Base-by-base conservation (phyloP, 2,888 invertebrate species). In the Serrognathus titanus region DNA sequence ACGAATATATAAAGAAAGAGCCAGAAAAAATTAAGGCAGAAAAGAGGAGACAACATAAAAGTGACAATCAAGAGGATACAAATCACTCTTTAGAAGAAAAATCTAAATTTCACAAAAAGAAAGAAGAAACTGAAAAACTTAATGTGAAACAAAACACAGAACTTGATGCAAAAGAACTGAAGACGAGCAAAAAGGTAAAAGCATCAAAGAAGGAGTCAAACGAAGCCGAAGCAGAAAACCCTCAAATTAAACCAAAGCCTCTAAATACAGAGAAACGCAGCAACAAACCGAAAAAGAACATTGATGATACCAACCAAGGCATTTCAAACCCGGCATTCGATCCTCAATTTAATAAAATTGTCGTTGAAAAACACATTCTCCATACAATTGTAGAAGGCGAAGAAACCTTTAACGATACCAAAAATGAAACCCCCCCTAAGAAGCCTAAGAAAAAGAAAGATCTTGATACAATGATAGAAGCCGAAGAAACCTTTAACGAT, bases 321-420 rank as follows among this genome's bases (percentile, higher is more conserved):
- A 58, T 64, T 36, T 59, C 62, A 3, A 75, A 75, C 65, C 73
- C 72, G n/a, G 72, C 67, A 4, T 75, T 74, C 63, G 69, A 73
- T 56, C 71, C 74, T 2, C 43, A 71, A 38, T 57, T 51, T 39
- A 60, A 47, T 3, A 31, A 31, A 4, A 31, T 31, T 3, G 7
- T 31, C 24, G 24, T 72, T 12, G 57, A 68, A 51, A 71, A 66
- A 56, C 71, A 71, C 46, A 16, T 60, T 38, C 61, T 74, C 38
- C 64, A 70, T 35, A 63, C 70, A 3, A 73, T 74, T 38, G 63
- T 66, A 57, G 72, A 74, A 62, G 65, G 51, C 51, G 50, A 31
- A 31, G 24, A 31, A 31, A 31, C 59, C 40, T 58, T 53, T 39
- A 64, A 68, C 57, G 65, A 65, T 38, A 56, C 39, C 43, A 50